Evolutionary conservation across 2,797 vertebrate species (phyloP).

Genomic region (Ciconia nigra): DNA sequence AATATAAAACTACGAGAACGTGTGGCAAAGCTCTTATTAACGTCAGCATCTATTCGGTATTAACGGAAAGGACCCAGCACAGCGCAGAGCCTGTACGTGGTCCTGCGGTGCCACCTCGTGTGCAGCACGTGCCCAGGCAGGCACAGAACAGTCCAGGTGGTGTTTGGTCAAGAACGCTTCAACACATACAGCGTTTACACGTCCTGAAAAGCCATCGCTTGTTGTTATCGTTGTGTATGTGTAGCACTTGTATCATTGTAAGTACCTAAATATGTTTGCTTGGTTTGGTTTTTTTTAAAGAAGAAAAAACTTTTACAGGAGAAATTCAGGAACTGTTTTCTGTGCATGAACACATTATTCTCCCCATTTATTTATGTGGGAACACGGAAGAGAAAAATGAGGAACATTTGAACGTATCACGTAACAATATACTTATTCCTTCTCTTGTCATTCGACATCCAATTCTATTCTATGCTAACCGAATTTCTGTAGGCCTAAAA

Average conservation of each 20-base stretch:
- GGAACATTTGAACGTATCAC: background rate
- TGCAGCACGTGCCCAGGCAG: fast-evolving
- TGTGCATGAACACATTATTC: background rate
- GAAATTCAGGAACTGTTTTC: background rate
- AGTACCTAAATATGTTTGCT: fast-evolving
- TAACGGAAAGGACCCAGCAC: fast-evolving
- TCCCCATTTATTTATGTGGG: background rate
- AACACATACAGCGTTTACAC: fast-evolving
- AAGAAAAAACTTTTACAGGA: background rate
- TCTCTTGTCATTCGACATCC: no score
- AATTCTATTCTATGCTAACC: background rate
- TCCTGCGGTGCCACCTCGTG: background rate
- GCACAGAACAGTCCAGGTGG: no score
- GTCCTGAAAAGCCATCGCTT: background rate
- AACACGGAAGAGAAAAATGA: background rate
- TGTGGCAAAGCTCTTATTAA: background rate
- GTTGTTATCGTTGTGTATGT: fast-evolving
- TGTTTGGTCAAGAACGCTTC: no score
- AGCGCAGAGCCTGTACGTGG: fast-evolving
- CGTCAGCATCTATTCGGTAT: background rate
- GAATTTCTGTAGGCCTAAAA: background rate
- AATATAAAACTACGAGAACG: background rate
- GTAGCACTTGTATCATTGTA: fast-evolving
- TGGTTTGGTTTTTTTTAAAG: background rate
- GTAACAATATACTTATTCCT: fast-evolving